Percentiles rank a stretch among this genome's conserved stretches.
phyloP scores from a whole-genome alignment of 1,140 invertebrate species.

The Drosophila pandora region DNA sequence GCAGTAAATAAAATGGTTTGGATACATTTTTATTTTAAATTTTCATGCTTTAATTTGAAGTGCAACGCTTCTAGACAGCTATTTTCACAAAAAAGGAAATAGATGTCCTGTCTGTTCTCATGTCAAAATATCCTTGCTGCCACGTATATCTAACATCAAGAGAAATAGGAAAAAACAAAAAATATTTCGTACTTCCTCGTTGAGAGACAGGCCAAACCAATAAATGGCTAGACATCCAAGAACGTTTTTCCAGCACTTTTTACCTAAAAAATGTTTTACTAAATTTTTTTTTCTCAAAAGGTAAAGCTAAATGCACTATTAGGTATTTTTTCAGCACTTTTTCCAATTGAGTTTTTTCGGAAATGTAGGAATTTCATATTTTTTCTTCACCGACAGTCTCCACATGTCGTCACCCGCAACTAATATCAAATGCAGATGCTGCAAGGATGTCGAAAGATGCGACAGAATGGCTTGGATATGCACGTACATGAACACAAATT shows the following conservation, averaged over 20 bases:
- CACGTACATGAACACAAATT: not conserved
- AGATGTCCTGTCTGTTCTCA: not conserved
- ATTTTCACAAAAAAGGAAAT: no score
- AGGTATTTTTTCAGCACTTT: not conserved
- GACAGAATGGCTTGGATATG: not conserved
- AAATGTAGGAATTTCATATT: not conserved
- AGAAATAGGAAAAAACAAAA: not conserved
- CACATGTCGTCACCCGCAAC: not conserved
- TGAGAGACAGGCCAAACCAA: not conserved
- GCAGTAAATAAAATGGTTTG: no score
- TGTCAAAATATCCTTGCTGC: not conserved
- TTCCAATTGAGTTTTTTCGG: not conserved
- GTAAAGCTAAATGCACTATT: not conserved
- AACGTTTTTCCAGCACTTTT: not conserved
- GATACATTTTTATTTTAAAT: not conserved
- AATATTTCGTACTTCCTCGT: not conserved
- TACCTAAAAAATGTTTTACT: not conserved
- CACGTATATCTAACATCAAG: not conserved
- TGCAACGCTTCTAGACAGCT: no score
- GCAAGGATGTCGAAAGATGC: slow-evolving; percentile 3
- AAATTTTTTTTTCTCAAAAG: not conserved
- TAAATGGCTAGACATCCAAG: not conserved
- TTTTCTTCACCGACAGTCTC: not conserved
- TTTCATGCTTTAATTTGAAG: not conserved
- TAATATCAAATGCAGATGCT: slow-evolving; percentile 5